phyloP scores from a whole-genome alignment of 2,888 invertebrate species.

The Erynnis tages region DNA sequence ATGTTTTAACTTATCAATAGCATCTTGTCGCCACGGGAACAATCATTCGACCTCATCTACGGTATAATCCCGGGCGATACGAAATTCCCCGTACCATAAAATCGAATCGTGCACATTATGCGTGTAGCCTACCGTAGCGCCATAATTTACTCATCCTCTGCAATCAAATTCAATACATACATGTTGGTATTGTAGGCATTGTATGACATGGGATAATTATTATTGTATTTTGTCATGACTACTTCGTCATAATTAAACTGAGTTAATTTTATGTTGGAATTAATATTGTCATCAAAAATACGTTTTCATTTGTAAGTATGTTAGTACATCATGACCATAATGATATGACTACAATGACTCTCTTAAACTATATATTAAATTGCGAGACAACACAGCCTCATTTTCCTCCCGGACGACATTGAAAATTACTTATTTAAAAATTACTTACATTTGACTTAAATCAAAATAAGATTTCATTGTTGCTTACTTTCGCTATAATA shows the following conservation, averaged over 20 bases:
- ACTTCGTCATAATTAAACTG: not conserved
- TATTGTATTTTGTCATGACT: not conserved
- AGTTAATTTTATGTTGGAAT: too few species aligned
- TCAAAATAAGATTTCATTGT: slow-evolving; percentile 1
- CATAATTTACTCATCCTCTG: not conserved
- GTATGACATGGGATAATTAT: too few species aligned
- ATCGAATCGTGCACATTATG: not conserved
- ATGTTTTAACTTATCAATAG: too few species aligned
- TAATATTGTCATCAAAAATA: too few species aligned
- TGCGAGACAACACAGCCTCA: too few species aligned
- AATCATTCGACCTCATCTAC: not conserved
- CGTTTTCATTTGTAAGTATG: too few species aligned
- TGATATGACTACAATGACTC: not conserved
- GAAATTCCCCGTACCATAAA: not conserved
- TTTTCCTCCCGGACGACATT: too few species aligned
- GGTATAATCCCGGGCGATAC: not conserved
- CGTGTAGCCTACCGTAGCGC: slow-evolving; percentile 1
- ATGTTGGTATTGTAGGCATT: too few species aligned
- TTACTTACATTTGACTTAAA: not conserved
- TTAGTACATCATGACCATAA: not conserved
- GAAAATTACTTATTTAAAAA: not conserved
- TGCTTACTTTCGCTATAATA: slow-evolving; percentile 14
- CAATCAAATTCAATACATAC: slow-evolving; percentile 1
- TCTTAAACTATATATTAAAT: too few species aligned
- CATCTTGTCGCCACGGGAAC: too few species aligned